A percentile compares a stretch with the other conserved stretches of the same genome.
phyloP scores from a whole-genome alignment of 1,140 invertebrate genomes.

The Apis dorsata region DNA sequence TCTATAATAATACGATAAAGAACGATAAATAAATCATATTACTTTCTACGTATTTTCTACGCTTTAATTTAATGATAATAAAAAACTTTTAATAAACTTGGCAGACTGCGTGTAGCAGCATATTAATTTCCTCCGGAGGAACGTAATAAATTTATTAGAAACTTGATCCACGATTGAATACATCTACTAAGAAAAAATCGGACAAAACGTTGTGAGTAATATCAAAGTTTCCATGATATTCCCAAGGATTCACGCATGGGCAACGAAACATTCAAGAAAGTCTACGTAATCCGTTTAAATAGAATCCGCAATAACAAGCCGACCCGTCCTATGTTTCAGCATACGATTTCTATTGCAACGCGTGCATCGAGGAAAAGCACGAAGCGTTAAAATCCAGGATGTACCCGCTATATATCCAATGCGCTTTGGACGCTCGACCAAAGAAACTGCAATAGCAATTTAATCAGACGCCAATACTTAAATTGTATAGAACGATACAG shows the following conservation, averaged over 20 bases:
- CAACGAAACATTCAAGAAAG: neutral
- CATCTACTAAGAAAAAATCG: too few species aligned
- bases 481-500: neutral
- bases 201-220: too few species aligned
- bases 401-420: neutral
- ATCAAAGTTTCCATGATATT: too few species aligned
- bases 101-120: too few species aligned
- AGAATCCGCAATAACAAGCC: slow-evolving; percentile 2
- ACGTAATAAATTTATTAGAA: too few species aligned
- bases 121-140: too few species aligned
- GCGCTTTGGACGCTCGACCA: neutral
- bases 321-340: slow-evolving; percentile 1
- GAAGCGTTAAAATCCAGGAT: slow-evolving; percentile 43
- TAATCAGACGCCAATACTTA: neutral
- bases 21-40: too few species aligned
- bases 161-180: too few species aligned
- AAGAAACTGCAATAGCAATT: slow-evolving; percentile 7
- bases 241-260: neutral
- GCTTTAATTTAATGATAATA: too few species aligned
- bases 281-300: neutral
- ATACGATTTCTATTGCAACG: slow-evolving; percentile 13
- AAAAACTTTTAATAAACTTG: too few species aligned
- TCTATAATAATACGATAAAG: too few species aligned
- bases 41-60: too few species aligned
- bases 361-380: slow-evolving; percentile 40